Evolutionary conservation across 2,888 invertebrate species (phyloP), one percentile per base, ranked within the genome.

Genomic region (Phragmatobia fuliginosa): DNA sequence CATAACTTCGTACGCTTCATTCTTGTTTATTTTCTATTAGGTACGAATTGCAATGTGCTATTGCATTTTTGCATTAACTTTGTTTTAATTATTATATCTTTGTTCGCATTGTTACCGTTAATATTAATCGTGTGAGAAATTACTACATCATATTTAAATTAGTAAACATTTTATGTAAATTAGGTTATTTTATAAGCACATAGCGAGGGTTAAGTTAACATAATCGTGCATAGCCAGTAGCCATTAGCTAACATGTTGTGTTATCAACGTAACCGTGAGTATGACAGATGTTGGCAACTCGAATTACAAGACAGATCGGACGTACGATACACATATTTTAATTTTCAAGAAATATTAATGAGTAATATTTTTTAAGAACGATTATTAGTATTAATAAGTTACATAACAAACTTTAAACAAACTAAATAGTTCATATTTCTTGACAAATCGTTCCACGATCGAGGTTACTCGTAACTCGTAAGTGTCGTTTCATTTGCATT

Each of bases 21-120:
- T 89, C 88, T 92, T 85, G 84, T 91, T 92, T 91, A 88, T 91
- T 91, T 91, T 90, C 86, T 87, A 88, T 91, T 91, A n/a, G n/a
- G n/a, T n/a, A 89, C 89, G 84, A 86, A 86, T 87, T 75, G 83
- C 85, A 87, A 86, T 90, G 91, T 79, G 85, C 87, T 84, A 85
- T 89, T 88, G 86, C 86, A 88, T 88, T 90, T 91, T 87, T 86
- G 83, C 79, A 69, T 79, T 74, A 72, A 74, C 78, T 79, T 68
- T 73, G 73, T 84, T 85, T 83, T 77, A 79, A 84, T 80, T 81
- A 85, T 80, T 72, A 64, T 70, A 70, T 74, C 73, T 78, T 77
- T 75, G 70, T 71, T 74, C 71, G 68, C 70, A 77, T 69, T 77
- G 77, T 78, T 80, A 73, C 72, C 68, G 71, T 75, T 76, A 74